phyloP scores from a whole-genome alignment of 2,888 invertebrate species.

The Caradrina kadenii region DNA sequence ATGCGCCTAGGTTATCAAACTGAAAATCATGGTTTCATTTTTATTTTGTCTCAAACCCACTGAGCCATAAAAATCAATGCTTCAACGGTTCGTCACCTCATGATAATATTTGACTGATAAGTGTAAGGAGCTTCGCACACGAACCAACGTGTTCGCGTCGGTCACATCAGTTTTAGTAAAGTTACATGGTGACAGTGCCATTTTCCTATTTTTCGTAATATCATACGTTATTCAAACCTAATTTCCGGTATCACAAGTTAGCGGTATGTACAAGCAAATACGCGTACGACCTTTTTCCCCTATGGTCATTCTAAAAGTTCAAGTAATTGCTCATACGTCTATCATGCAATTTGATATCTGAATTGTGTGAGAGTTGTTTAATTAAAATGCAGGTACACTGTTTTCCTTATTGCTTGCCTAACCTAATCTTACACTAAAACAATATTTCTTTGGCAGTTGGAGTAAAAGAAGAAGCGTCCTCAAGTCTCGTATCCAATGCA shows the following conservation, averaged over 20 bases:
- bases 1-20: background rate
- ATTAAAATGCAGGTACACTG: background rate
- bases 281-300: too few species aligned
- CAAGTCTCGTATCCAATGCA: conserved; percentile 80
- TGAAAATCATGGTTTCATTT: background rate
- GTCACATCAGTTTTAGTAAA: background rate
- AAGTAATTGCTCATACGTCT: too few species aligned
- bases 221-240: background rate
- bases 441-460: conserved; percentile 75
- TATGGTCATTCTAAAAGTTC: too few species aligned
- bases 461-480: conserved; percentile 82
- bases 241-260: background rate
- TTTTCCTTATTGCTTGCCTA: background rate
- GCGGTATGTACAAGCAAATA: background rate
- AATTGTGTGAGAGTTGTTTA: background rate
- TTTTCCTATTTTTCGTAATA: background rate
- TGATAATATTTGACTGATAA: conserved; percentile 48
- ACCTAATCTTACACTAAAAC: conserved; percentile 13
- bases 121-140: conserved; percentile 24
- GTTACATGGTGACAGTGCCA: background rate
- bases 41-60: background rate
- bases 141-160: background rate
- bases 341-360: background rate
- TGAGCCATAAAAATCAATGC: conserved; percentile 32
- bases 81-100: conserved; percentile 29